Evolutionary conservation across 2,113 vertebrate genomes (phyloP).

Genomic region (Thalassoma bifasciatum): DNA sequence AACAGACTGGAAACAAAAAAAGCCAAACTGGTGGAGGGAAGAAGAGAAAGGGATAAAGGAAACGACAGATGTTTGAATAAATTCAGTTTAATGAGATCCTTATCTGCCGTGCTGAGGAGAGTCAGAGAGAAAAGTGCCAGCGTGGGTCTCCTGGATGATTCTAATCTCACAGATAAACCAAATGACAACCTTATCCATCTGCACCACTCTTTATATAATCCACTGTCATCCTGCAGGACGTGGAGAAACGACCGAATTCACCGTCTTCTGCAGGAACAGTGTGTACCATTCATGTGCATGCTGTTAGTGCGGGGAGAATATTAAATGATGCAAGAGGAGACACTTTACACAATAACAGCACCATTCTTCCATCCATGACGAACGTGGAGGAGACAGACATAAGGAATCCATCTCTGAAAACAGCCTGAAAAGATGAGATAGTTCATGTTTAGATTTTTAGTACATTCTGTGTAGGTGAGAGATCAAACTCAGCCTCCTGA

Average conservation of each 20-base stretch:
- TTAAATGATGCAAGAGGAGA: slow-evolving; percentile 36
- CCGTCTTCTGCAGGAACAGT: slow-evolving; percentile 1
- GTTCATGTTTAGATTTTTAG: too few relatives aligned
- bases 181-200: slow-evolving; percentile 36
- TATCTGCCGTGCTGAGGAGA: slow-evolving; percentile 48
- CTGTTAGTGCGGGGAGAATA: slow-evolving; percentile 7
- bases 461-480: too few relatives aligned
- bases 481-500: too few relatives aligned
- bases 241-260: background rate
- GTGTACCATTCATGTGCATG: slow-evolving; percentile 21
- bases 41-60: slow-evolving; percentile 50
- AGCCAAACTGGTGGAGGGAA: slow-evolving; percentile 10
- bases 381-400: slow-evolving; percentile 8
- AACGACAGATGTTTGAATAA: slow-evolving; percentile 59
- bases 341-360: slow-evolving; percentile 18
- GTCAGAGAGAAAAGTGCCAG: slow-evolving; percentile 30
- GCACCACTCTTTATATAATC: slow-evolving; percentile 33
- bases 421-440: background rate
- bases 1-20: slow-evolving; percentile 21
- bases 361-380: background rate
- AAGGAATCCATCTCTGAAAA: slow-evolving; percentile 33
- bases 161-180: slow-evolving; percentile 52
- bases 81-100: slow-evolving; percentile 61
- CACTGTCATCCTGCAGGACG: background rate
- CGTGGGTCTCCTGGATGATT: slow-evolving; percentile 16